Evolutionary conservation across 2,888 invertebrate genomes (phyloP), one percentile per base, ranked within the genome.

Genomic region (Timandra comae): DNA sequence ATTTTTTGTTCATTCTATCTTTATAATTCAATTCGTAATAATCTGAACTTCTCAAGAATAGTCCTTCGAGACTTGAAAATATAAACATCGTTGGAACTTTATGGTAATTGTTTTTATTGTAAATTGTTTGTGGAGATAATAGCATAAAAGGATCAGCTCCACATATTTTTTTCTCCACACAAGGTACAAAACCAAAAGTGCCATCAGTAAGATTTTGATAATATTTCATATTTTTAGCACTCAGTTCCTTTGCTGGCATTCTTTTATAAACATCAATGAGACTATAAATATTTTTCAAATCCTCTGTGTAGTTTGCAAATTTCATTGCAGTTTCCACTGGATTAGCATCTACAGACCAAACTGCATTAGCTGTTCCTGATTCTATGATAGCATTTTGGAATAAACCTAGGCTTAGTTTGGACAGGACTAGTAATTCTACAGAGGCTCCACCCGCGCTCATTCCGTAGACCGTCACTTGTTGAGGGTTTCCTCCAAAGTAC

Each of bases 401-500:
- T 0, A 69, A 38, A 2, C 57, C 57, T 32, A 46, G 52, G 4
- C 51, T 44, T 44, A 53, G 46, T 7, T 52, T 50, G 0, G 69
- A 66, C 0, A 63, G 33, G 1, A 66, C 33, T 2, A 63, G 59
- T 13, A 51, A 51, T 21, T 63, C 56, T 0, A 60, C 62, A 0
- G 62, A 54, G 1, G 60, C 58, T 1, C 52, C 69, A 1, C 72
- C 72, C 9, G 68, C 64, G 25, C 66, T 69, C 53, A 63, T 63
- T 0, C 74, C 74, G 28, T 68, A 66, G 6, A 70, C 26, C 0
- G 68, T 69, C 0, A 72, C 56, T 30, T 58, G 46, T 1, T 46
- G 32, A 2, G 63, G 58, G 46, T 68, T 55, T 6, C 63, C 63
- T 9, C 61, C 59, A 20, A 63, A 63, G 16, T 50, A 29, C 1